phyloP scores from a whole-genome alignment of 2,797 vertebrate species.

The Pterois miles region DNA sequence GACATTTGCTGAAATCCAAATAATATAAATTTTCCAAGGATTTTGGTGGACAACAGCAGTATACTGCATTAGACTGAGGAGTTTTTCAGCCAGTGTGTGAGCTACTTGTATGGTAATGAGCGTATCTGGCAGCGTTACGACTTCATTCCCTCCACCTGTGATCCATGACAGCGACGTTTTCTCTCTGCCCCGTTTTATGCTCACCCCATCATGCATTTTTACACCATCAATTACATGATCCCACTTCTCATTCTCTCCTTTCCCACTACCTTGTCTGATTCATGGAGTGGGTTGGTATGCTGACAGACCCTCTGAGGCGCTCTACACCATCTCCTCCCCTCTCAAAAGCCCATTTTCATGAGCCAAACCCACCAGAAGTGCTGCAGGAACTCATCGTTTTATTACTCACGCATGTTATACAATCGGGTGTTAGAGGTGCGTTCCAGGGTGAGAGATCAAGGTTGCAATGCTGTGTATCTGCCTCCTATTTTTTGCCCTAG shows the following conservation, averaged over 20 bases:
- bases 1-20: conserved; percentile 8
- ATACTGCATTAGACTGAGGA: neutral
- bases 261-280: conserved; percentile 49
- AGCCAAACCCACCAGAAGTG: conserved; percentile 56
- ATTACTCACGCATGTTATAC: conserved; percentile 32
- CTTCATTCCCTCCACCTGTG: conserved; percentile 61
- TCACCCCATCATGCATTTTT: conserved; percentile 45
- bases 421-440: conserved; percentile 23
- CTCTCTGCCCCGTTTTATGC: conserved; percentile 34
- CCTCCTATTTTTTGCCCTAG: neutral
- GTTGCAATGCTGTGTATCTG: conserved; percentile 33
- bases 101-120: conserved; percentile 35
- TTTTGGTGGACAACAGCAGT: neutral
- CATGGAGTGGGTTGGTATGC: conserved; percentile 33
- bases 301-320: conserved; percentile 34
- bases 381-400: conserved; percentile 12
- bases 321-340: conserved; percentile 26
- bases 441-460: conserved; percentile 45
- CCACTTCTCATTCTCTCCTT: conserved; percentile 26
- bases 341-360: conserved; percentile 12
- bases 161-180: conserved; percentile 58
- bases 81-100: neutral
- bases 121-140: conserved; percentile 43
- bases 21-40: neutral
- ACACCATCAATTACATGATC: conserved; percentile 46